Percentiles rank a stretch among this genome's conserved stretches.
Conservation (phyloP, 1,140 invertebrate genomes). For the Mycetomoellerius zeteki region DNA sequence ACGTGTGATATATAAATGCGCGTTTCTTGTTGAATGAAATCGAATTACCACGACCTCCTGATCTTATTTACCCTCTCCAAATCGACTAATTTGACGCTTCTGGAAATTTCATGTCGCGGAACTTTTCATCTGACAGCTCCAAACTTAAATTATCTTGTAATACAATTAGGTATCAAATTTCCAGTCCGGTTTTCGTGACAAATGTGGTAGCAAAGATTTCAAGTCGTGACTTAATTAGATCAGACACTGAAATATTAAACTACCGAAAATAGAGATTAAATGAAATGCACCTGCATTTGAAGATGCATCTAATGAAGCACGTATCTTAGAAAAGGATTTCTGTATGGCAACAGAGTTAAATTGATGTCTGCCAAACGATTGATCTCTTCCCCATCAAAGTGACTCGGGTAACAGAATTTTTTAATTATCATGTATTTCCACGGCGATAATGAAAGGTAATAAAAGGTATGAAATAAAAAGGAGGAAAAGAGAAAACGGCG, state of each 20-base stretch:
- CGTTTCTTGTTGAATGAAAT: background rate
- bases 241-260: conserved; percentile 7
- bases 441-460: background rate
- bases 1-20: background rate
- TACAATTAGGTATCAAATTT: conserved; percentile 3
- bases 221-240: background rate
- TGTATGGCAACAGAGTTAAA: background rate
- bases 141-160: conserved; percentile 20
- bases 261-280: background rate
- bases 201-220: background rate
- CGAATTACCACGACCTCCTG: background rate
- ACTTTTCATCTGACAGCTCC: conserved; percentile 10
- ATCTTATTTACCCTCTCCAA: background rate
- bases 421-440: conserved; percentile 41
- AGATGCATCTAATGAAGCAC: background rate
- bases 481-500: background rate
- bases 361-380: background rate
- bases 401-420: conserved; percentile 33
- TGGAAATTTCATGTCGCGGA: background rate
- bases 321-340: background rate
- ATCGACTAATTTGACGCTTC: conserved; percentile 30
- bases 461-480: conserved; percentile 5
- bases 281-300: background rate
- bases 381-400: background rate
- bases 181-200: background rate